Conservation (phyloP, 35 echinoderm and acorn worm genomes). For the Amphiura filiformis region DNA sequence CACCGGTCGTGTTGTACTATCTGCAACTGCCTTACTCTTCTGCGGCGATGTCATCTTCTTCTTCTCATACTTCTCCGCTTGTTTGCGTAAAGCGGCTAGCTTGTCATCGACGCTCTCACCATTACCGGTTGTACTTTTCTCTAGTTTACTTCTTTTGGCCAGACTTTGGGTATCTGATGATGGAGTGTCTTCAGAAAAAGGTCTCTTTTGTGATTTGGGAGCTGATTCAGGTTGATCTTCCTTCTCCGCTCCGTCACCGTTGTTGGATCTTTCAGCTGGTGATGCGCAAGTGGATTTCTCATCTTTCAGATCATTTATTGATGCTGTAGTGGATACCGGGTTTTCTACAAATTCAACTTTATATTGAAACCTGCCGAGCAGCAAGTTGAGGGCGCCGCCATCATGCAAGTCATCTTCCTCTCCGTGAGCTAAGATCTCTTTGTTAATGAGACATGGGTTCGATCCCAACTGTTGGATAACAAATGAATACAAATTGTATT, state of each 20-base stretch:
- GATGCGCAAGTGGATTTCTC: too few species aligned
- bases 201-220: background rate
- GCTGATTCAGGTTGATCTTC: background rate
- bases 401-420: background rate
- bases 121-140: background rate
- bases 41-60: constrained; percentile 30
- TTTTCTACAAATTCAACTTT: background rate
- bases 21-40: background rate
- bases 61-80: constrained; percentile 32
- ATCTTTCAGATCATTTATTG: too few species aligned
- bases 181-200: background rate
- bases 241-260: too few species aligned
- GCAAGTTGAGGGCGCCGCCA: background rate
- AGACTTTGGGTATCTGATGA: background rate
- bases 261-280: too few species aligned
- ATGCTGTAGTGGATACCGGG: too few species aligned
- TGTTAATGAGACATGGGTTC: background rate
- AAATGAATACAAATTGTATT: background rate
- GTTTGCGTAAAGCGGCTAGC: constrained; percentile 50
- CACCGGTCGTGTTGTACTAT: background rate
- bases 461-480: background rate
- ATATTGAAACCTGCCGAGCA: background rate
- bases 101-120: constrained; percentile 38
- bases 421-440: background rate
- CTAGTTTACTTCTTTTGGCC: background rate